Evolutionary conservation across 2,113 vertebrate genomes (phyloP).

Genomic region (Xyrauchen texanus): DNA sequence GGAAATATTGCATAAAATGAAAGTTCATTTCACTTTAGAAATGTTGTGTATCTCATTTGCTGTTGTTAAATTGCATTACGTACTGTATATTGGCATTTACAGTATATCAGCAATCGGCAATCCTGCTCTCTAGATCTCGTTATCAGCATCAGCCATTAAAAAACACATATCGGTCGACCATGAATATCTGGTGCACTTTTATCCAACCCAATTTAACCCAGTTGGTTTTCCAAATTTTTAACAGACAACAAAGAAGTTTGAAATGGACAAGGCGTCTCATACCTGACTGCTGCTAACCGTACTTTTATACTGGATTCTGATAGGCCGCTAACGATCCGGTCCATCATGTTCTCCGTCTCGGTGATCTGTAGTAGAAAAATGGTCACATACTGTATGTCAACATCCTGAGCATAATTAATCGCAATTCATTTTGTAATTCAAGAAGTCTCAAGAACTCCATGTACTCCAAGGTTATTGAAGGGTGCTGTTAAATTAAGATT

Average conservation of each 20-base stretch:
- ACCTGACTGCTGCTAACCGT: constrained; percentile 97
- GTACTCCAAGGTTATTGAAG: too few species aligned
- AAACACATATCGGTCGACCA: neutral
- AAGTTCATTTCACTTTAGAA: too few species aligned
- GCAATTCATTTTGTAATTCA: neutral
- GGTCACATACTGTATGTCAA: neutral
- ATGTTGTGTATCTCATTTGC: too few species aligned
- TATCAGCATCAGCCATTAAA: neutral
- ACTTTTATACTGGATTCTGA: constrained; percentile 98
- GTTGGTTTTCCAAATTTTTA: neutral
- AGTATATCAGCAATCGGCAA: too few species aligned
- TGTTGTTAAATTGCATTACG: too few species aligned
- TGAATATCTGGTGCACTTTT: too few species aligned
- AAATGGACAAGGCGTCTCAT: constrained; percentile 31
- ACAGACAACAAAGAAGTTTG: neutral
- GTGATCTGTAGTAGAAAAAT: constrained; percentile 84
- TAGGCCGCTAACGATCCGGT: constrained; percentile 96
- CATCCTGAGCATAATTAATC: too few species aligned
- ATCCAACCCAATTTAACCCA: neutral
- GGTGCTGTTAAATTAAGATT: too few species aligned
- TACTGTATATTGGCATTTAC: too few species aligned
- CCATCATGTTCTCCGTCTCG: constrained; percentile 99
- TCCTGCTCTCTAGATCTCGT: too few species aligned
- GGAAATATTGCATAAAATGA: too few species aligned
- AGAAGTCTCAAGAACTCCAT: neutral